Conservation (phyloP, 2,113 vertebrate species). For the Ochotona curzoniae region DNA sequence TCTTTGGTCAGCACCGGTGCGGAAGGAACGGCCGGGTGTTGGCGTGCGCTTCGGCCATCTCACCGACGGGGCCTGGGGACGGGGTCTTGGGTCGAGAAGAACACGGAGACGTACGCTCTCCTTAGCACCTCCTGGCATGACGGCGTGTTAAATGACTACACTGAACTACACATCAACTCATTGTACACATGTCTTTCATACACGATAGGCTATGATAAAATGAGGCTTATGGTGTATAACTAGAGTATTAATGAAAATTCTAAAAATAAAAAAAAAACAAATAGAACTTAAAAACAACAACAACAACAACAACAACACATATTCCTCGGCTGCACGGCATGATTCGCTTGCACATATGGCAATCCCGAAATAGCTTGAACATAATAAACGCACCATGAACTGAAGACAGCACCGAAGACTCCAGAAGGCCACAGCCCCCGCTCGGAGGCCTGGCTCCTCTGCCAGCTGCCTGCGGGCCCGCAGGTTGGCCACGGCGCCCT, state of each 20-base stretch:
- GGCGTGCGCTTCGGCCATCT: constrained; percentile 78
- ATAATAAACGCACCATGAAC: constrained; percentile 82
- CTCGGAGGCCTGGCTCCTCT: constrained; percentile 72
- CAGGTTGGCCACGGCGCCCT: constrained; percentile 72
- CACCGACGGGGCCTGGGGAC: constrained; percentile 77
- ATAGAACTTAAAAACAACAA: constrained; percentile 71
- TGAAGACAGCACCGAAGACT: constrained; percentile 83
- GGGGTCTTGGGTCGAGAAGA: constrained; percentile 80
- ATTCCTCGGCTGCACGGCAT: constrained; percentile 78
- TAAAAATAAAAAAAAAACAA: constrained; percentile 79
- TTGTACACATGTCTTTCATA: constrained; percentile 86
- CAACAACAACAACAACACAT: constrained; percentile 70
- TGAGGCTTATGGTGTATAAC: constrained; percentile 86
- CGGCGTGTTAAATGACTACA: constrained; percentile 78
- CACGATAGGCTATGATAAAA: constrained; percentile 87
- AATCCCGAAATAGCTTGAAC: constrained; percentile 83
- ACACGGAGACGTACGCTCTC: constrained; percentile 67
- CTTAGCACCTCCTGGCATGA: constrained; percentile 80
- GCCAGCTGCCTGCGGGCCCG: constrained; percentile 84
- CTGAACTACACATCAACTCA: constrained; percentile 86
- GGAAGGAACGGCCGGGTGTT: constrained; percentile 69
- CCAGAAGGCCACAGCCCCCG: constrained; percentile 69
- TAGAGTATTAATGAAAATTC: constrained; percentile 87
- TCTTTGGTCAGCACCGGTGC: constrained; percentile 85
- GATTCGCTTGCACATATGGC: constrained; percentile 82